Percentiles rank a stretch among this genome's conserved stretches.
Evolutionary conservation across 2,797 vertebrate genomes (phyloP).

Genomic region (Gymnodraco acuticeps): DNA sequence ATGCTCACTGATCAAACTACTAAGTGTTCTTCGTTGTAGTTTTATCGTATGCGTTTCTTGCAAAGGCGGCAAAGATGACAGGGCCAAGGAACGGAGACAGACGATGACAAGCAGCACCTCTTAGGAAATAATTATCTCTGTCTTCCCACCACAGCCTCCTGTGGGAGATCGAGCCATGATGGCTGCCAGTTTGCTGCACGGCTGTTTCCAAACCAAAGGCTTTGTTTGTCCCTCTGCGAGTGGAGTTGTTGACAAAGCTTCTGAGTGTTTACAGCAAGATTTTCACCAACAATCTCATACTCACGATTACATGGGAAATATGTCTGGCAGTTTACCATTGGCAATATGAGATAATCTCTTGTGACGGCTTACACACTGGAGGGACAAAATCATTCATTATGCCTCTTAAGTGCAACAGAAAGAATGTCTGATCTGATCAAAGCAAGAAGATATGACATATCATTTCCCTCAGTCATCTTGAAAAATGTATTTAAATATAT

Average conservation of each 20-base stretch:
- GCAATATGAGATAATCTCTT: conserved; percentile 21
- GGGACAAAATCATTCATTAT: conserved; percentile 16
- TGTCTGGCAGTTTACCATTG: conserved; percentile 30
- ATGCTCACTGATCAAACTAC: conserved; percentile 57
- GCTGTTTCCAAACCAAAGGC: conserved; percentile 61
- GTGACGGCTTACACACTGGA: conserved; percentile 7
- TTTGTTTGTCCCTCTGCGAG: conserved; percentile 61
- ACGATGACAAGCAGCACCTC: conserved; percentile 61
- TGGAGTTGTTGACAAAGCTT: conserved; percentile 63
- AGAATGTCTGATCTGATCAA: conserved; percentile 30
- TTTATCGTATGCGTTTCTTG: conserved; percentile 9
- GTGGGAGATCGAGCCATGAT: conserved; percentile 56
- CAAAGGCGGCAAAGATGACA: background rate
- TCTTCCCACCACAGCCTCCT: conserved; percentile 53
- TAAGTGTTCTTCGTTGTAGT: conserved; percentile 30
- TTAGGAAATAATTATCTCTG: conserved; percentile 75
- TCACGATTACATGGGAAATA: conserved; percentile 29
- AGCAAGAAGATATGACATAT: background rate
- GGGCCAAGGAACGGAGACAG: conserved; percentile 52
- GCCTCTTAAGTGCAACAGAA: background rate
- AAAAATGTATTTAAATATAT: background rate
- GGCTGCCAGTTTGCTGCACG: conserved; percentile 60
- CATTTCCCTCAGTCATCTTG: background rate
- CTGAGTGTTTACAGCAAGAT: conserved; percentile 55
- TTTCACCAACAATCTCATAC: conserved; percentile 35